A percentile compares a stretch with the other conserved stretches of the same genome.
Evolutionary conservation across 2,797 vertebrate genomes (phyloP).

Genomic region (Enteromius afrohamiltoni): DNA sequence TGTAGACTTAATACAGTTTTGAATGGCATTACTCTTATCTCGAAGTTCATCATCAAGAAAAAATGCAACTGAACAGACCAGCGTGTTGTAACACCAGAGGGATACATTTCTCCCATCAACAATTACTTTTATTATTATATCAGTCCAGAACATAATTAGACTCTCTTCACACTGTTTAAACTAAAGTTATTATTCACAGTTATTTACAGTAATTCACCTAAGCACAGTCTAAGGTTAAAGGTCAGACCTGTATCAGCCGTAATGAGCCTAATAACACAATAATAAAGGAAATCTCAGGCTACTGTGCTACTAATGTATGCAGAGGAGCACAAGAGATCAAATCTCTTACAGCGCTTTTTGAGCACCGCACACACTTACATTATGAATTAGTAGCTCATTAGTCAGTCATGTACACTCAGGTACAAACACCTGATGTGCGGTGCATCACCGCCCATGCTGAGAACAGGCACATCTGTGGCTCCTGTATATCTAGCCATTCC

Average conservation of each 20-base stretch:
- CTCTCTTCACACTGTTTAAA: not conserved
- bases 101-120: not conserved
- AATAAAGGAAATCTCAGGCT: not conserved
- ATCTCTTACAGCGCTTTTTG: not conserved
- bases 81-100: too few relatives aligned
- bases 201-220: not conserved
- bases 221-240: conserved; percentile 16
- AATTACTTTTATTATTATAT: not conserved
- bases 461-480: conserved; percentile 15
- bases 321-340: not conserved
- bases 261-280: not conserved
- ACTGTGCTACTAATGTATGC: not conserved
- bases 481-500: not conserved
- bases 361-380: not conserved
- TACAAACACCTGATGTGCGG: not conserved
- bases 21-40: not conserved
- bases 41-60: not conserved
- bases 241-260: conserved; percentile 40
- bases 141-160: not conserved
- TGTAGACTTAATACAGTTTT: not conserved
- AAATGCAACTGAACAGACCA: not conserved
- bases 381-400: not conserved
- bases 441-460: not conserved
- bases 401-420: not conserved
- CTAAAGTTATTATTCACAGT: not conserved